Conservation (phyloP, 2,888 invertebrate species). For the Griposia aprilina region DNA sequence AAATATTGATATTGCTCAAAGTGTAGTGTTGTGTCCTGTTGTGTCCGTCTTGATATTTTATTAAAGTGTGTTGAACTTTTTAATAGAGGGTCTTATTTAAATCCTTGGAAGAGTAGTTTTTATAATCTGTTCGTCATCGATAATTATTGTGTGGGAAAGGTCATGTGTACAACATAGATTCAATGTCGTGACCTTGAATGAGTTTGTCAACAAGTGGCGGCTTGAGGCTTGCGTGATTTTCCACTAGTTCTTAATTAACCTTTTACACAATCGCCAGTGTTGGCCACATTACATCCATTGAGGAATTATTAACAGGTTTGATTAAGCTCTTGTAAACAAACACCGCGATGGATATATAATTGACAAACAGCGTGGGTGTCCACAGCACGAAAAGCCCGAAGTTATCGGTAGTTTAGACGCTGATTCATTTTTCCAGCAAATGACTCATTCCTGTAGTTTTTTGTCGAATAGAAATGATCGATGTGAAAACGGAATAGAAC, state of each 20-base stretch:
- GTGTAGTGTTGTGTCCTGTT: constrained; percentile 73
- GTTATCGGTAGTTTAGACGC: constrained; percentile 30
- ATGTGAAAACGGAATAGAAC: constrained; percentile 15
- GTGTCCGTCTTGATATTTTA: constrained; percentile 77
- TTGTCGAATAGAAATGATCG: constrained; percentile 31
- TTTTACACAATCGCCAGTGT: constrained; percentile 19
- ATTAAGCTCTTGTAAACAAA: constrained; percentile 19
- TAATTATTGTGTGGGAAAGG: constrained; percentile 42
- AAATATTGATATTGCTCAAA: constrained; percentile 86
- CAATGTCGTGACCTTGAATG: constrained; percentile 67
- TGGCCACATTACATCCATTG: constrained; percentile 35
- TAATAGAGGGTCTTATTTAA: constrained; percentile 55
- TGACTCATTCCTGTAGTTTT: constrained; percentile 24
- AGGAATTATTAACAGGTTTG: background rate
- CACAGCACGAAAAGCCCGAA: constrained; percentile 14
- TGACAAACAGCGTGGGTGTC: constrained; percentile 33
- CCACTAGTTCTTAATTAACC: constrained; percentile 33
- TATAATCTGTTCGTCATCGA: constrained; percentile 16
- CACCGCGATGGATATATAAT: constrained; percentile 28
- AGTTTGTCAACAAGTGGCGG: constrained; percentile 72
- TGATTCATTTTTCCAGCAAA: constrained; percentile 54
- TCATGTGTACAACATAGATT: constrained; percentile 35
- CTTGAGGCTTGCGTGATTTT: constrained; percentile 64
- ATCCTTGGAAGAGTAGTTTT: constrained; percentile 14
- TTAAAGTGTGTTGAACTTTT: constrained; percentile 81